A percentile compares a stretch with the other conserved stretches of the same genome.
These are phyloP conservation scores for Ectropis grisescens DNA, from an alignment of 1,140 invertebrate genomes.

Conservation along the genomic window DNA sequence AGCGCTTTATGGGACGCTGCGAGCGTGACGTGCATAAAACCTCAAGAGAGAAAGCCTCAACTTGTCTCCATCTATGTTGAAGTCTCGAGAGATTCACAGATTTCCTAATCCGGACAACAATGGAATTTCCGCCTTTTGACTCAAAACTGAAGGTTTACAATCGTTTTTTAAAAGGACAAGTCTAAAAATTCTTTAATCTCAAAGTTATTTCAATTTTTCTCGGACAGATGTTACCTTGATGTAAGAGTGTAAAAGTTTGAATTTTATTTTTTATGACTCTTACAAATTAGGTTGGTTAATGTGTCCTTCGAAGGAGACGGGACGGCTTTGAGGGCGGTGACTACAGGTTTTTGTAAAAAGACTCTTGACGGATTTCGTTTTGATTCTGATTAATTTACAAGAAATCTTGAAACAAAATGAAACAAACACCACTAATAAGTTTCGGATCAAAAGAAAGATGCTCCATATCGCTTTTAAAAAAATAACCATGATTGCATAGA, in stretches of 20 bases:
- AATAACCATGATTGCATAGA: no score
- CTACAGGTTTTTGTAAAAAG: no score
- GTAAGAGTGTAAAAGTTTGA: slow-evolving; percentile 19
- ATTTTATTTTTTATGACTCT: slow-evolving; percentile 19
- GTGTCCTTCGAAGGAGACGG: no score
- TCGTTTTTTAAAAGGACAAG: background rate
- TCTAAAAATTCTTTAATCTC: slow-evolving; percentile 17
- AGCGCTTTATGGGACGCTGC: slow-evolving; percentile 41
- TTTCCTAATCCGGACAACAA: slow-evolving; percentile 8
- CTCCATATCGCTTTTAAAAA: no score
- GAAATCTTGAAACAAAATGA: no score
- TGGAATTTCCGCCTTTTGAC: slow-evolving; percentile 8
- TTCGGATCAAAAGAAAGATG: no score
- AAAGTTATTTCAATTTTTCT: slow-evolving; percentile 15
- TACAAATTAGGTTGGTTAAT: slow-evolving; percentile 9
- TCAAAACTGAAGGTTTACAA: background rate
- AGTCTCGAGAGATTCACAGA: slow-evolving; percentile 19
- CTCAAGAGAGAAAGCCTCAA: slow-evolving; percentile 18
- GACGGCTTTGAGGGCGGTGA: no score
- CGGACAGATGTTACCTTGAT: slow-evolving; percentile 27
- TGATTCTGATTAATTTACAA: no score
- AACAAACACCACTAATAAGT: no score
- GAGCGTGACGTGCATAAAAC: slow-evolving; percentile 43
- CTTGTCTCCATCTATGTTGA: slow-evolving; percentile 23
- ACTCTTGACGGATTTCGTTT: no score